These are phyloP conservation scores for Halocynthia aurantium DNA, from an alignment of 23 tunicate species.

Conservation along the genomic window DNA sequence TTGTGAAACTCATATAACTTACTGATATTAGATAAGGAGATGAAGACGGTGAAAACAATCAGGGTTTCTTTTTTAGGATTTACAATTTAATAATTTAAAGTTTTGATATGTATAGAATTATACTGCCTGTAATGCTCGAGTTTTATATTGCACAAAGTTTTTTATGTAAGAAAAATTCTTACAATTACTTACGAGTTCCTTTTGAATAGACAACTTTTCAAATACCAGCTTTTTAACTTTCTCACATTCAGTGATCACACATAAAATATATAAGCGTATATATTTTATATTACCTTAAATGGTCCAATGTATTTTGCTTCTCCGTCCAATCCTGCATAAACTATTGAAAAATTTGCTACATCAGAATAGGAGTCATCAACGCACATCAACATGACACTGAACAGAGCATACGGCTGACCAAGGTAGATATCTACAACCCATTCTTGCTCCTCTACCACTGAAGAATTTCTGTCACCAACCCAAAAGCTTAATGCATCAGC, in stretches of 20 bases:
- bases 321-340: slow-evolving; percentile 34
- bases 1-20: too few relatives aligned
- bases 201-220: too few relatives aligned
- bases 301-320: slow-evolving; percentile 27
- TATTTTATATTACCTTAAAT: slow-evolving; percentile 23
- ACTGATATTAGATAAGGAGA: too few relatives aligned
- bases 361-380: slow-evolving; percentile 51
- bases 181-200: too few relatives aligned
- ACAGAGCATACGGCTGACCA: slow-evolving; percentile 42
- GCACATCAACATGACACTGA: slow-evolving; percentile 54
- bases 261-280: too few relatives aligned
- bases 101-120: too few relatives aligned
- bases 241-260: too few relatives aligned
- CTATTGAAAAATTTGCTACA: slow-evolving; percentile 23
- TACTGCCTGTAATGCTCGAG: too few relatives aligned
- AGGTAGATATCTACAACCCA: slow-evolving; percentile 44
- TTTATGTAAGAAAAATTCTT: too few relatives aligned
- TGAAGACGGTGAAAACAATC: neutral
- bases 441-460: neutral
- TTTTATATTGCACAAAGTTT: too few relatives aligned
- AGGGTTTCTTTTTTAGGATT: too few relatives aligned
- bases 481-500: slow-evolving; percentile 47
- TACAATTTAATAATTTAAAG: neutral
- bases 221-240: too few relatives aligned
- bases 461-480: slow-evolving; percentile 12